These are phyloP conservation scores for Diaphora mendica DNA, from an alignment of 2,888 invertebrate species.

Conservation along the genomic window DNA sequence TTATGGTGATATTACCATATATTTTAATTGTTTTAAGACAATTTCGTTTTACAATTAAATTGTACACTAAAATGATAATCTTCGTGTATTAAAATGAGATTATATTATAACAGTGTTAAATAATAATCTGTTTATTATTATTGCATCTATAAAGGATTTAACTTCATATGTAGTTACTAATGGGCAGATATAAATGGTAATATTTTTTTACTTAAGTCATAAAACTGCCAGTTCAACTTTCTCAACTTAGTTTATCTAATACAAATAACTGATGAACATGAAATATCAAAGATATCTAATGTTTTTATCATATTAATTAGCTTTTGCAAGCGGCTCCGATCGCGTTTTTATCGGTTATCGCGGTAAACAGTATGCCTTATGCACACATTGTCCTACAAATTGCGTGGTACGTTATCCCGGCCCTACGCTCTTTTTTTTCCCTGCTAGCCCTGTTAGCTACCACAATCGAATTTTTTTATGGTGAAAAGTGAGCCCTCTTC, in stretches of 20 bases:
- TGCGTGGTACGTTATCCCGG: no score
- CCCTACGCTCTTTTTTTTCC: no score
- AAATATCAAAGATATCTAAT: neutral
- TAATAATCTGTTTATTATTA: neutral
- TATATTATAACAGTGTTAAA: slow-evolving; percentile 5
- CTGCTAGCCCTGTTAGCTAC: no score
- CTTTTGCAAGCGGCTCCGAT: no score
- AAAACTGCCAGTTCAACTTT: slow-evolving; percentile 13
- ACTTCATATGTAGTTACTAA: neutral
- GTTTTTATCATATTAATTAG: neutral
- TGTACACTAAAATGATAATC: slow-evolving; percentile 6
- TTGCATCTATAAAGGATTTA: neutral
- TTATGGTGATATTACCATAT: neutral
- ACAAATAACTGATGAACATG: neutral
- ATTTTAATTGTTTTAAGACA: slow-evolving; percentile 1
- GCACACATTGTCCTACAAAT: no score
- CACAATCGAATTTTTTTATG: no score
- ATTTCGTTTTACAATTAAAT: slow-evolving; percentile 9
- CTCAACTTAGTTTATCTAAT: neutral
- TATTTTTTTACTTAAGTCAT: no score
- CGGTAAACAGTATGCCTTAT: no score
- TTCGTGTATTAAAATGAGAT: neutral
- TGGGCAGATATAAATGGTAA: neutral
- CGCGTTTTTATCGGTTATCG: no score
- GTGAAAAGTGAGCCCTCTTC: no score